Conservation (phyloP, 2,888 invertebrate species). For the Ochropacha duplaris region DNA sequence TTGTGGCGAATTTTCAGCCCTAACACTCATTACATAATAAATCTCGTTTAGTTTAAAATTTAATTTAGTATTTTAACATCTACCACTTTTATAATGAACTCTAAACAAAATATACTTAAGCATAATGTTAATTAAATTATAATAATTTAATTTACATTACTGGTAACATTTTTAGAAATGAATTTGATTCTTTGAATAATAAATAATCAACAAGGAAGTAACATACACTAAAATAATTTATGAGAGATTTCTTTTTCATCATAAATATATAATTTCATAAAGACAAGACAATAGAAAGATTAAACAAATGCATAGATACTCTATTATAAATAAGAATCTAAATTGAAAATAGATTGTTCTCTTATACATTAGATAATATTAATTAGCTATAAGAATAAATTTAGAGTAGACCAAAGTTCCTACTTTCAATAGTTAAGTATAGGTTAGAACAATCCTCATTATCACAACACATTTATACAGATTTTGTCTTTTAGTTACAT, state of each 20-base stretch:
- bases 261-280: not conserved
- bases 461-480: conserved; percentile 14
- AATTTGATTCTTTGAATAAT: not conserved
- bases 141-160: conserved; percentile 3
- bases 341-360: conserved; percentile 12
- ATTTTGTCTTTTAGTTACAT: too few relatives aligned
- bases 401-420: not conserved
- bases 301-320: conserved; percentile 15
- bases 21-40: conserved; percentile 66
- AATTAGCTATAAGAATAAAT: not conserved
- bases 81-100: conserved; percentile 5
- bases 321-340: not conserved
- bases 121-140: not conserved
- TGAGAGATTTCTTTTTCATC: not conserved
- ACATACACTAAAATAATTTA: not conserved
- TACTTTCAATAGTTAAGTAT: not conserved
- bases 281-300: conserved; percentile 11
- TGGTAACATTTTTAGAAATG: conserved; percentile 42
- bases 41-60: conserved; percentile 43
- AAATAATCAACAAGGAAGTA: not conserved
- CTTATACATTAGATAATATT: not conserved
- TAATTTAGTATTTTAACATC: conserved; percentile 29
- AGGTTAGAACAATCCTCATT: conserved; percentile 17
- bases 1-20: conserved; percentile 60
- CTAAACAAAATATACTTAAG: not conserved